Base-by-base conservation (phyloP, 92 coral and sea anemone species). In the Nematostella vectensis region DNA sequence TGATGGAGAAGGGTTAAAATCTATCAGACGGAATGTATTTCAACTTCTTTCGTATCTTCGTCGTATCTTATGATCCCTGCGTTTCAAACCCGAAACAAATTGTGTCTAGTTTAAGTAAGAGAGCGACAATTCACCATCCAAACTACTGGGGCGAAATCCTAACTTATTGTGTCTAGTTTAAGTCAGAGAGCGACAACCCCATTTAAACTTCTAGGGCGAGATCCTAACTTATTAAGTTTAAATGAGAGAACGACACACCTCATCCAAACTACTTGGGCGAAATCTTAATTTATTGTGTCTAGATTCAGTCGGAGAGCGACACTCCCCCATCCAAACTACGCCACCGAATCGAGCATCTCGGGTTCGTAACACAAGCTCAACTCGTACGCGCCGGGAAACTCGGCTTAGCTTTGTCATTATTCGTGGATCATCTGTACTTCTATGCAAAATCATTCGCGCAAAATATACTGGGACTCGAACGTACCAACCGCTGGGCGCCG, bases 401-500 rank as follows among this genome's bases (percentile, higher is more conserved):
- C 24, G 73, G 73, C 39, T 48, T 78, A 29, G 63, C 75, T 12
- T 19, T 78, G 63, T 78, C 85, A 26, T 78, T 78, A 53, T 78
- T 72, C 54, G 85, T 78, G 11, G 43, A 31, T 33, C 85, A 78
- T 52, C 65, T 78, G 27, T 65, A 63, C 31, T 74, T 64, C 47
- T 78, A 78, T 55, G 81, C 55, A 11, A 79, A 47, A 29, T 8
- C 71, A 1, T 67, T 25, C 40, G 29, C 51, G 2, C 61, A 79
- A 27, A 31, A 15, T 50, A 66, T 73, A 53, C 47, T 79, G 25
- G 86, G 86, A 4, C 39, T 54, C 53, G 74, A 70, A 30, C 80
- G 89, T 19, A 77, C 84, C 12, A 61, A 77, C 64, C 80, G 81
- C 44, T 82, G 84, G 84, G 52, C 84, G 25, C 89, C 84, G 31